Conservation (phyloP, 2,888 invertebrate genomes). For the Athalia cordata region DNA sequence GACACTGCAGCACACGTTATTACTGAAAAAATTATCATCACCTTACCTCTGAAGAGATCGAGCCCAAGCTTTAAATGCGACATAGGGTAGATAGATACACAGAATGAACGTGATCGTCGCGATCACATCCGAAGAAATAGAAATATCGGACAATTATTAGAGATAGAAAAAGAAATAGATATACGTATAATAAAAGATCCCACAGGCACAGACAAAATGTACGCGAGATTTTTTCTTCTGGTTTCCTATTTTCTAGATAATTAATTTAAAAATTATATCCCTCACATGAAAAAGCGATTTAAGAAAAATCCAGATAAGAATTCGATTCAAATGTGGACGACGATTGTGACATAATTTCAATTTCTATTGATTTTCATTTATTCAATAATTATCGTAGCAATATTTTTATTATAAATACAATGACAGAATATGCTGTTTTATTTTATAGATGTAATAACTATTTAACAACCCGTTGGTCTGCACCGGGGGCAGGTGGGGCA, state of each 20-base stretch:
- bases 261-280: too few species aligned
- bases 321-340: background rate
- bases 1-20: background rate
- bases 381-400: background rate
- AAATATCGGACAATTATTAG: background rate
- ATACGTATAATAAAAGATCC: background rate
- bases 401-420: slow-evolving; percentile 44
- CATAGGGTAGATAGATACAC: slow-evolving; percentile 13
- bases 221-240: too few species aligned
- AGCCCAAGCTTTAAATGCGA: slow-evolving; percentile 30
- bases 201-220: too few species aligned
- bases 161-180: slow-evolving; percentile 7
- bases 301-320: too few species aligned
- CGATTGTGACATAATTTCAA: background rate
- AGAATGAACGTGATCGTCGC: slow-evolving; percentile 7
- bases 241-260: too few species aligned
- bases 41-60: slow-evolving; percentile 33
- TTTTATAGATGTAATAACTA: slow-evolving; percentile 12
- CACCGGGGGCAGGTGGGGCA: background rate
- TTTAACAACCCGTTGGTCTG: slow-evolving; percentile 35
- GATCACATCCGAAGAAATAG: slow-evolving; percentile 13
- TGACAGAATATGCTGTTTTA: slow-evolving; percentile 24
- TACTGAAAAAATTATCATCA: slow-evolving; percentile 24
- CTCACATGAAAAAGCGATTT: too few species aligned
- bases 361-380: background rate